Conservation (phyloP, 2,888 invertebrate species). For the Norana najaformis region DNA sequence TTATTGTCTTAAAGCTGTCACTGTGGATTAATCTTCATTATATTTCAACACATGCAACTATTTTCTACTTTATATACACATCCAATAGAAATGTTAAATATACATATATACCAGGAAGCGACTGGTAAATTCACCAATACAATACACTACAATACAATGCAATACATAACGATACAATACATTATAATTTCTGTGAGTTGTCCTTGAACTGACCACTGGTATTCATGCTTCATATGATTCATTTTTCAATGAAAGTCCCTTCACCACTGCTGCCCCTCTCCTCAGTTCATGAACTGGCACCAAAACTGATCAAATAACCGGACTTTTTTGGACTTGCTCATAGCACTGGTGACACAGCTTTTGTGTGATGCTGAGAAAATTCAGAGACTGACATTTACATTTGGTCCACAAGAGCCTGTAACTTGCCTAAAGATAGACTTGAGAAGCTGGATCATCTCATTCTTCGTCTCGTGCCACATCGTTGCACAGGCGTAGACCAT, state of each 20-base stretch:
- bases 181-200: not conserved
- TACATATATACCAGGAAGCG: not conserved
- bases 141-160: not conserved
- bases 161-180: not conserved
- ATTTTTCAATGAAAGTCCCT: too few relatives aligned
- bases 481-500: constrained; percentile 61
- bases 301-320: too few relatives aligned
- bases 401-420: not conserved
- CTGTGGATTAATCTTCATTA: not conserved
- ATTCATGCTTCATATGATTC: too few relatives aligned
- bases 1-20: not conserved
- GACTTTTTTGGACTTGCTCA: too few relatives aligned
- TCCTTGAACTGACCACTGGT: too few relatives aligned
- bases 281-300: too few relatives aligned
- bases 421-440: constrained; percentile 59
- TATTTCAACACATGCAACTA: not conserved
- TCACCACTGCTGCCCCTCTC: too few relatives aligned
- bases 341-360: not conserved
- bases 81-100: not conserved
- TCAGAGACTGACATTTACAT: too few relatives aligned
- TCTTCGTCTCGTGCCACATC: constrained; percentile 61
- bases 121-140: not conserved
- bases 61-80: not conserved
- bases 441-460: constrained; percentile 59
- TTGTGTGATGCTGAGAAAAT: too few relatives aligned